Evolutionary conservation across 2,888 invertebrate species (phyloP), one percentile per base, ranked within the genome.

Genomic region (Gastracanthus pulcherrimus): DNA sequence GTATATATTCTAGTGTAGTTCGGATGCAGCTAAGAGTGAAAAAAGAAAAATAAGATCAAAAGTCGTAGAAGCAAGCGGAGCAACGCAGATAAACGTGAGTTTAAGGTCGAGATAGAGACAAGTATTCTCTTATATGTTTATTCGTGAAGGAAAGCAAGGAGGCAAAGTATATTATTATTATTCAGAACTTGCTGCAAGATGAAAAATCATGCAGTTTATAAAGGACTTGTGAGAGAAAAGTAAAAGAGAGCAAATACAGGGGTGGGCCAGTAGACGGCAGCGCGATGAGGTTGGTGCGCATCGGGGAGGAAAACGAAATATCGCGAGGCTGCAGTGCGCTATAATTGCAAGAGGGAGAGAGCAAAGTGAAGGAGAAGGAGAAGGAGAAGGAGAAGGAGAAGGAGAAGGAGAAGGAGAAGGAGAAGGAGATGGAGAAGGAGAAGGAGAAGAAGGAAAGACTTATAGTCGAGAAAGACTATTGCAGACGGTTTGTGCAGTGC

Each of bases 311-410:
- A 34, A 19, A 23, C 9, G 34, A 29, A 69, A 55, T 48, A 48
- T 55, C 19, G n/a, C 16, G 58, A 41, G 19, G n/a, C n/a, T n/a
- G n/a, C 29, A 29, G 45, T 11, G 23, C 5, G 51, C 29, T 55
- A 71, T 51, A 48, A 36, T 78, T 38, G 55, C 55, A n/a, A n/a
- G n/a, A n/a, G n/a, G n/a, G n/a, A n/a, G n/a, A n/a, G 38, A 3
- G 60, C 23, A 9, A 5, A 60, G n/a, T 29, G 31, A 60, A 60
- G 16, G 29, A 60, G 45, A 13, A n/a, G n/a, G n/a, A n/a, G 9
- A n/a, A 6, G 3, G 7, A 41, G 41, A 41, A 1, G 7, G 29
- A 62, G 62, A 36, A 19, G 1, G 48, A 69, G 67, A 6, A n/a
- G 60, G 16, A 69, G 58, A 45, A 71, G 58, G 62, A 6, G 55